Percentiles rank a stretch among this genome's conserved stretches.
These are phyloP conservation scores for Hipparchia sbordonii DNA, from an alignment of 2,888 invertebrate genomes.

Conservation along the genomic window DNA sequence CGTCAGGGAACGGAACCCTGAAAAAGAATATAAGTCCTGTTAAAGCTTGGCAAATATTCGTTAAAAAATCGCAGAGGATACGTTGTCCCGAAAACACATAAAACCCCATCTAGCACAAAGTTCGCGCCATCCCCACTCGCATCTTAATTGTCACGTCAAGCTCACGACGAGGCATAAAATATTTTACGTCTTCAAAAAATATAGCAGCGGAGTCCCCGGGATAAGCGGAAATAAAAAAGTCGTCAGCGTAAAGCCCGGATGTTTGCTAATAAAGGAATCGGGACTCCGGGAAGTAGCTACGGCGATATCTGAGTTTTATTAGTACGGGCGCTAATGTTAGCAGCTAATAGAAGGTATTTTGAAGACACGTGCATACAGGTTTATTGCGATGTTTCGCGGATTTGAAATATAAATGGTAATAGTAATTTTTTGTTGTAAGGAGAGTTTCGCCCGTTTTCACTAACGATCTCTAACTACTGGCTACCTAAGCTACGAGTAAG, in stretches of 20 bases:
- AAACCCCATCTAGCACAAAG: constrained; percentile 8
- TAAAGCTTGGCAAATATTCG: no score
- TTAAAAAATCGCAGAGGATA: no score
- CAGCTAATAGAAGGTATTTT: constrained; percentile 51
- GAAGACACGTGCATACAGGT: constrained; percentile 33
- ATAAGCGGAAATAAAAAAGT: constrained; percentile 75
- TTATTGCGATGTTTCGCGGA: constrained; percentile 29
- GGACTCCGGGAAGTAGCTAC: constrained; percentile 47
- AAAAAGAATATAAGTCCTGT: no score
- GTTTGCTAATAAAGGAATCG: constrained; percentile 74
- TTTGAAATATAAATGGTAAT: constrained; percentile 13
- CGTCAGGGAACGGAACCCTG: no score
- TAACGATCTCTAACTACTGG: no score
- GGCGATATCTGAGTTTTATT: constrained; percentile 66
- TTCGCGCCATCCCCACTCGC: constrained; percentile 26
- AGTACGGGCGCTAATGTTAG: constrained; percentile 68
- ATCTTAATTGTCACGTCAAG: constrained; percentile 36
- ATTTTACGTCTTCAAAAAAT: constrained; percentile 42
- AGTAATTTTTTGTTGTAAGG: no score
- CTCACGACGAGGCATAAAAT: constrained; percentile 40
- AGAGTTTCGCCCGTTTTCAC: no score
- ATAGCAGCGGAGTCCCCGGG: constrained; percentile 49
- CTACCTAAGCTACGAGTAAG: no score
- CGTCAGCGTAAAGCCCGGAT: constrained; percentile 70
- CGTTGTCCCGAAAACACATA: neutral